Percentiles rank a stretch among this genome's conserved stretches.
Conservation (phyloP, 2,888 invertebrate species). For the Folsomia candida region DNA sequence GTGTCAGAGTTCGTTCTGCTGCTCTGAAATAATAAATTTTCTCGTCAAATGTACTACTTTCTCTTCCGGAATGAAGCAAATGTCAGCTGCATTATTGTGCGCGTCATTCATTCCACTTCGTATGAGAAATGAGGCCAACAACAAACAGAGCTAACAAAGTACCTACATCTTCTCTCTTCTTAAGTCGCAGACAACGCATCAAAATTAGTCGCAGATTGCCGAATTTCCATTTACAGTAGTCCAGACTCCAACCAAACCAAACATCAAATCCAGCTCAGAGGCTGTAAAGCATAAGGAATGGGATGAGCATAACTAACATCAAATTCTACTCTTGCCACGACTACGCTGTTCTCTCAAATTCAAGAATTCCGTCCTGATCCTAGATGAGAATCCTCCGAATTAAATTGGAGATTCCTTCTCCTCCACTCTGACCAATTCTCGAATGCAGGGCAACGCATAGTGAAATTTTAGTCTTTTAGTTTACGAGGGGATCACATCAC, state of each 20-base stretch:
- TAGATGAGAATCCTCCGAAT: background rate
- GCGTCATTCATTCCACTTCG: background rate
- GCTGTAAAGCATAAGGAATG: background rate
- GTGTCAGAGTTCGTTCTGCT: too few relatives aligned
- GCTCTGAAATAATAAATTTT: too few relatives aligned
- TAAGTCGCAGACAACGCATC: background rate
- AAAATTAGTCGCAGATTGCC: background rate
- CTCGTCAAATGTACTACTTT: too few relatives aligned
- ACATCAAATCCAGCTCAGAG: background rate
- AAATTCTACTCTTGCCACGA: background rate
- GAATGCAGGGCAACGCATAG: background rate
- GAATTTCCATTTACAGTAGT: background rate
- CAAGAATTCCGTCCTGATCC: background rate
- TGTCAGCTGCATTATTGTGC: background rate
- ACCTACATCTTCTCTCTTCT: background rate
- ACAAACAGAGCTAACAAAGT: background rate
- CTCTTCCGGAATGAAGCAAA: background rate
- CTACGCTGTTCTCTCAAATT: background rate
- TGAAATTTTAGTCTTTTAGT: background rate
- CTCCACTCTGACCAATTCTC: background rate
- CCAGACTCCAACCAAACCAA: background rate
- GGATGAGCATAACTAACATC: background rate
- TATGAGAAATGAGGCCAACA: background rate
- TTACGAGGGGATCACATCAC: background rate
- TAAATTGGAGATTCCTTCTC: conserved; percentile 1